Evolutionary conservation across 1,140 invertebrate species (phyloP).

Genomic region (Neodiprion lecontei): DNA sequence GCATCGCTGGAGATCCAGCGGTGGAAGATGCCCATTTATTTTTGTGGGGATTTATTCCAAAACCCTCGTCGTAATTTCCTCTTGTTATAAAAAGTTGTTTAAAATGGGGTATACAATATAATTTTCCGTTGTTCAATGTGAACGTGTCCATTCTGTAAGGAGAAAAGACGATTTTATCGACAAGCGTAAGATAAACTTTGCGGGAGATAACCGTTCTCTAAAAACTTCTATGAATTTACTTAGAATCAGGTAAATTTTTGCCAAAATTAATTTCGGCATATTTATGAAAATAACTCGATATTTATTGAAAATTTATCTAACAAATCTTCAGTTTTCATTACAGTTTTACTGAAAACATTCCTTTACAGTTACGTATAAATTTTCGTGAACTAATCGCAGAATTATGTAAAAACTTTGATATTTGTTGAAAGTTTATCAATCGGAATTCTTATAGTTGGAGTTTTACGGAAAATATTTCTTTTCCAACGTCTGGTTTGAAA

Average conservation of each 20-base stretch:
- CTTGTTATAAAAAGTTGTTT: slow-evolving; percentile 84
- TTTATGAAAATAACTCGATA: neutral
- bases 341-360: no score
- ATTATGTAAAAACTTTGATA: no score
- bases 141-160: slow-evolving; percentile 77
- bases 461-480: no score
- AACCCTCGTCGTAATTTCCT: slow-evolving; percentile 86
- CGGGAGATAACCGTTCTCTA: neutral
- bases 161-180: slow-evolving; percentile 29
- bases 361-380: no score
- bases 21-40: slow-evolving; percentile 64
- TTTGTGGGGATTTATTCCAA: slow-evolving; percentile 71
- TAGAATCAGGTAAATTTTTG: slow-evolving; percentile 1
- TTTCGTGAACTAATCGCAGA: no score
- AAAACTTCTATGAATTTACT: neutral
- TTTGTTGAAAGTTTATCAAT: no score
- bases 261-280: neutral
- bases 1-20: slow-evolving; percentile 31
- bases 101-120: slow-evolving; percentile 83
- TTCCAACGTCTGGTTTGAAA: no score
- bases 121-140: slow-evolving; percentile 75
- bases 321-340: no score
- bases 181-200: slow-evolving; percentile 1
- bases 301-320: neutral
- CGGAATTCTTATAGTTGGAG: no score